A percentile compares a stretch with the other conserved stretches of the same genome.
These are phyloP conservation scores for Petrocephalus zakoni DNA, from an alignment of 2,113 vertebrate genomes.

Conservation along the genomic window DNA sequence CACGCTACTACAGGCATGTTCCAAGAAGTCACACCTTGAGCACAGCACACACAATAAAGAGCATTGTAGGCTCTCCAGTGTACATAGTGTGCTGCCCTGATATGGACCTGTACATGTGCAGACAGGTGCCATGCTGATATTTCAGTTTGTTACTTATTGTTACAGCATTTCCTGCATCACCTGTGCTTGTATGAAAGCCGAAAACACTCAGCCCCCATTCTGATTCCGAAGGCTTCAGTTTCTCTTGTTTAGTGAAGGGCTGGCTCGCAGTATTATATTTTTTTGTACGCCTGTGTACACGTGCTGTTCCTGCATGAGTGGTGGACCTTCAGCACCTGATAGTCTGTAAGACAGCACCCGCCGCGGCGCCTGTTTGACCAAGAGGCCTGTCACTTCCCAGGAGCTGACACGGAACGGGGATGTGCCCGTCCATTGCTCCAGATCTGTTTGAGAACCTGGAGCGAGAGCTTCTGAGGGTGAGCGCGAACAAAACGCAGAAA, in stretches of 20 bases:
- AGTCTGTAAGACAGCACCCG: background rate
- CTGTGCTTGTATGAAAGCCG: background rate
- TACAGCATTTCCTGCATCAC: background rate
- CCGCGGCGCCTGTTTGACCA: background rate
- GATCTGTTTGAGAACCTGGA: conserved; percentile 26
- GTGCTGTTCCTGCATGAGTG: background rate
- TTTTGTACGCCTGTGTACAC: background rate
- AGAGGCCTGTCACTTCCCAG: conserved; percentile 1
- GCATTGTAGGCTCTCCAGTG: background rate
- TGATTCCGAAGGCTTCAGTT: background rate
- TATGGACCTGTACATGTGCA: background rate
- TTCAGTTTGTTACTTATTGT: background rate
- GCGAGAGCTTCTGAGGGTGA: conserved; percentile 33
- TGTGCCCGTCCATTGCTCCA: conserved; percentile 23
- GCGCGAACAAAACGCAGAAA: conserved; percentile 40
- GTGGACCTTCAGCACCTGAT: background rate
- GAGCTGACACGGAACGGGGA: conserved; percentile 18
- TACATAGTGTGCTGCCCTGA: background rate
- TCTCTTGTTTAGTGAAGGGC: background rate
- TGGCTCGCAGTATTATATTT: background rate
- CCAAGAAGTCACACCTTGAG: background rate
- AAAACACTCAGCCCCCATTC: background rate
- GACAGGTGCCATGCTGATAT: background rate
- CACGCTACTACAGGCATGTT: background rate
- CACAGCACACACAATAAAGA: background rate